A percentile compares a stretch with the other conserved stretches of the same genome.
Evolutionary conservation across 1,140 invertebrate genomes (phyloP).

Genomic region (Drosophila watanabei): DNA sequence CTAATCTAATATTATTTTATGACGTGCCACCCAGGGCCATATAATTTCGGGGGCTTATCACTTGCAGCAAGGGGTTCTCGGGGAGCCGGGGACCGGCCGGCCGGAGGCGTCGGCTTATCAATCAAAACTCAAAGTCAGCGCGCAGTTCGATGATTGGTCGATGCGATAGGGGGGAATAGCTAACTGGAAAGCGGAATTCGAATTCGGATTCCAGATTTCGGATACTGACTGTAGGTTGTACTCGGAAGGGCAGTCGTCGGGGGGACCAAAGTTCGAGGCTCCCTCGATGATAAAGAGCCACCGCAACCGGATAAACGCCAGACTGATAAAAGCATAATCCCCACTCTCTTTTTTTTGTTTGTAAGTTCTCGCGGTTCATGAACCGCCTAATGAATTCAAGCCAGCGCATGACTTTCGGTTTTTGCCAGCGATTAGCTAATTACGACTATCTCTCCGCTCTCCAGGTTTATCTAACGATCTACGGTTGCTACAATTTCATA

Average conservation of each 20-base stretch:
- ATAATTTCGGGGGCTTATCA: constrained; percentile 51
- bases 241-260: constrained; percentile 21
- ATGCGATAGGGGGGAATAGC: constrained; percentile 43
- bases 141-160: constrained; percentile 29
- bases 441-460: constrained; percentile 10
- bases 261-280: constrained; percentile 16
- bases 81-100: constrained; percentile 8
- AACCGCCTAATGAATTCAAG: constrained; percentile 69
- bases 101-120: constrained; percentile 51
- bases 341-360: constrained; percentile 2
- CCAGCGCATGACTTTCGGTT: constrained; percentile 62
- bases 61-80: constrained; percentile 43
- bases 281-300: constrained; percentile 24
- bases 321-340: constrained; percentile 36
- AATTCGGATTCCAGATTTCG: constrained; percentile 30
- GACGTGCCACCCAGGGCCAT: constrained; percentile 42
- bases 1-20: constrained; percentile 62
- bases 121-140: constrained; percentile 57
- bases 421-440: constrained; percentile 30
- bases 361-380: constrained; percentile 40
- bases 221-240: constrained; percentile 10
- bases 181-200: constrained; percentile 33
- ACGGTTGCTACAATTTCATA: constrained; percentile 47
- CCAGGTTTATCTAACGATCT: constrained; percentile 10
- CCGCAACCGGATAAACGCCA: constrained; percentile 35